Conservation (phyloP, 1,140 invertebrate species). For the Lordiphosa clarofinis region DNA sequence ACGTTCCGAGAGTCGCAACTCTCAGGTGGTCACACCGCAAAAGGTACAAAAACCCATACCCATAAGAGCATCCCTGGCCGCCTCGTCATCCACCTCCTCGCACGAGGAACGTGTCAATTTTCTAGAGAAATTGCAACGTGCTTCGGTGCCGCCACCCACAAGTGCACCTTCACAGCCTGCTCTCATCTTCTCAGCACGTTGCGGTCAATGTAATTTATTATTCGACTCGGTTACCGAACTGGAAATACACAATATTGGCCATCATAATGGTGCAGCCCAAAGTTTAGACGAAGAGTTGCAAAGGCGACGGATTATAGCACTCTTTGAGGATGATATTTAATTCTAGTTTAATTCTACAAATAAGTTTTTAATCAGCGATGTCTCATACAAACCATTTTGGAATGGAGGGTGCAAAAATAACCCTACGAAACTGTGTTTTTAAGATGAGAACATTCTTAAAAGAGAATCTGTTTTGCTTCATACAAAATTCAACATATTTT, state of each 20-base stretch:
- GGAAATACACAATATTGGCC: slow-evolving; percentile 63
- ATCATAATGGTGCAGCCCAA: slow-evolving; percentile 47
- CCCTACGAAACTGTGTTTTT: too few species aligned
- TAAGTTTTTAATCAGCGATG: too few species aligned
- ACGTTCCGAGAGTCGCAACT: slow-evolving; percentile 60
- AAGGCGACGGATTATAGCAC: slow-evolving; percentile 64
- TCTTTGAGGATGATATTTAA: slow-evolving; percentile 73
- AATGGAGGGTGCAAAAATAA: too few species aligned
- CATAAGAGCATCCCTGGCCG: slow-evolving; percentile 24
- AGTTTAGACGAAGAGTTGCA: slow-evolving; percentile 51
- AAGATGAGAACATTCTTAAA: too few species aligned
- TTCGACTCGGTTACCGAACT: slow-evolving; percentile 64
- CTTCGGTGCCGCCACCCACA: slow-evolving; percentile 27
- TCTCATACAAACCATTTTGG: too few species aligned
- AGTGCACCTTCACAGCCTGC: slow-evolving; percentile 10
- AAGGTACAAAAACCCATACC: slow-evolving; percentile 63
- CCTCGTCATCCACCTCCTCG: slow-evolving; percentile 1
- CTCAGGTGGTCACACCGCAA: slow-evolving; percentile 23
- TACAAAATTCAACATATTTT: too few species aligned
- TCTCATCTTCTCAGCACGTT: slow-evolving; percentile 58
- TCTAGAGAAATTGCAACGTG: slow-evolving; percentile 65
- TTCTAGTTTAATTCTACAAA: too few species aligned
- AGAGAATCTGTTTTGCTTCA: too few species aligned
- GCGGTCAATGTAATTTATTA: slow-evolving; percentile 59
- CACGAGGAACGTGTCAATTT: slow-evolving; percentile 54